Percentiles rank a stretch among this genome's conserved stretches.
These are phyloP conservation scores for Steinernema scapterisci DNA, from an alignment of 2,888 invertebrate genomes.

Conservation along the genomic window DNA sequence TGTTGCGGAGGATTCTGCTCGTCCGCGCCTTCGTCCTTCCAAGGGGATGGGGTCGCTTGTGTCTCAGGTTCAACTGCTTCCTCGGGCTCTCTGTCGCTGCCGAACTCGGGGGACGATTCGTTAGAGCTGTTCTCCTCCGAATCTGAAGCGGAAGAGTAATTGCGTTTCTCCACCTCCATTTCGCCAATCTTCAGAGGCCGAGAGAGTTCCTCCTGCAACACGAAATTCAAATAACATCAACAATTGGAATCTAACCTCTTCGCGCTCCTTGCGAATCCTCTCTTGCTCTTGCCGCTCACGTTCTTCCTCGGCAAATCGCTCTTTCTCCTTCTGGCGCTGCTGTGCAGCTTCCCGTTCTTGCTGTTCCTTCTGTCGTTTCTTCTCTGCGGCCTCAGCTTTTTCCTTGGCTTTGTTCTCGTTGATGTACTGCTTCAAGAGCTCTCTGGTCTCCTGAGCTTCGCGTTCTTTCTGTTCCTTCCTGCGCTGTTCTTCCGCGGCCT, in stretches of 20 bases:
- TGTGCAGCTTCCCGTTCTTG: not conserved
- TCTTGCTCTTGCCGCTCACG: not conserved
- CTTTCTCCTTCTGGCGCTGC: not conserved
- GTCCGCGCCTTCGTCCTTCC: no score
- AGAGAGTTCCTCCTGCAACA: not conserved
- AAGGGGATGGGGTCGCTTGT: no score
- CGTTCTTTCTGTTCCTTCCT: not conserved
- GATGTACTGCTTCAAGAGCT: no score
- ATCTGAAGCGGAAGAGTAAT: not conserved
- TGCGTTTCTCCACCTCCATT: not conserved
- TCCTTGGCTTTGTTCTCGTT: no score
- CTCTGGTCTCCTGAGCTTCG: no score
- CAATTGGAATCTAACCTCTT: not conserved
- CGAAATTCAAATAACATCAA: no score
- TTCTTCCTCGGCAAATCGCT: constrained; percentile 26
- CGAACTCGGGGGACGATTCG: no score
- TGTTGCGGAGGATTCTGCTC: no score
- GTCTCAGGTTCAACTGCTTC: no score
- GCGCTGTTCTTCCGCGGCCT: not conserved
- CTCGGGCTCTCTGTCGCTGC: no score
- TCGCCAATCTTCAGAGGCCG: not conserved
- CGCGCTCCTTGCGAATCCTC: not conserved
- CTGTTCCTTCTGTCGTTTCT: not conserved
- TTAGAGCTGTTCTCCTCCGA: not conserved
- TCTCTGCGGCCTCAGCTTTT: not conserved